Conservation (phyloP, 2,797 vertebrate species). For the Austrolebias charrua region DNA sequence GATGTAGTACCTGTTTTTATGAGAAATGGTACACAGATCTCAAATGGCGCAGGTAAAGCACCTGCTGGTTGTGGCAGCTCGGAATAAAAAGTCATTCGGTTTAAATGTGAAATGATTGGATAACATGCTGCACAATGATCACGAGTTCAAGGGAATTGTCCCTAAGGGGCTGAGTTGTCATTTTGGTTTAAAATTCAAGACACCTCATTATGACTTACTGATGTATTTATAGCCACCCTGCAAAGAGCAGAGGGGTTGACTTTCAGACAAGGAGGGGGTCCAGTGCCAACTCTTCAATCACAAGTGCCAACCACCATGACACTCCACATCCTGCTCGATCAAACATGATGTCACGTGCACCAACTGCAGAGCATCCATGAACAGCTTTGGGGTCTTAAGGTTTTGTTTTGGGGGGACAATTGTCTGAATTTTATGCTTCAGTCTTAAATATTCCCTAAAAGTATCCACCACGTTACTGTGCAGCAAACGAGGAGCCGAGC, state of each 20-base stretch:
- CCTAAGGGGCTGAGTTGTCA: neutral
- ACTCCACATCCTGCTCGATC: neutral
- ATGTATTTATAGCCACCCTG: constrained; percentile 5
- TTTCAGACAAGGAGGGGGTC: neutral
- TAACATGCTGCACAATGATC: neutral
- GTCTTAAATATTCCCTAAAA: too few species aligned
- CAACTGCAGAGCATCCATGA: neutral
- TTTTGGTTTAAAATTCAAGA: neutral
- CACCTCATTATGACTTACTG: neutral
- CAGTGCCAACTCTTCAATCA: neutral
- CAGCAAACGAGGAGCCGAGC: neutral
- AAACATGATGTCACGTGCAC: neutral
- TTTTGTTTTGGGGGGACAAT: too few species aligned
- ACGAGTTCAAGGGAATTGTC: neutral
- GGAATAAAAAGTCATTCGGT: neutral
- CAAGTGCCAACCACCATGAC: neutral
- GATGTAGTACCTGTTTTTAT: neutral
- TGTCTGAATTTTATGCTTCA: neutral
- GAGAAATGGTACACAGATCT: neutral
- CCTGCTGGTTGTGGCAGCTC: neutral
- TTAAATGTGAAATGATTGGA: neutral
- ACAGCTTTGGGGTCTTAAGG: too few species aligned
- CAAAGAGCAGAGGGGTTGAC: constrained; percentile 7
- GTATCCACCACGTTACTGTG: too few species aligned
- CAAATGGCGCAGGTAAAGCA: neutral